Evolutionary conservation across 2,797 vertebrate genomes (phyloP), one percentile per base, ranked within the genome.

Genomic region (Leptatherina wallacei): DNA sequence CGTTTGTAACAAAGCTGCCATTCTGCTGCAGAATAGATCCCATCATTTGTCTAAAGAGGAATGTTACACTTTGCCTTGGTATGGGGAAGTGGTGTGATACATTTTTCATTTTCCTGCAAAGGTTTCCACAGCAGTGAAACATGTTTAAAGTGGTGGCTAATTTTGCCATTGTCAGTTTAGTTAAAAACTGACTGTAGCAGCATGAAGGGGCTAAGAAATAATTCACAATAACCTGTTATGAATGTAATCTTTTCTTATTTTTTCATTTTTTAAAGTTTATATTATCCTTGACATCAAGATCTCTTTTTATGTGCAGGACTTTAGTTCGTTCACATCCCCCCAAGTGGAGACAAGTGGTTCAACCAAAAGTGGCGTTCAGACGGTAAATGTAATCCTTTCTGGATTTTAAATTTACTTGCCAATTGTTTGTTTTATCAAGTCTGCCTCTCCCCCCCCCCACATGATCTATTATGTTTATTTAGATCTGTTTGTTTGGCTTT

Each of bases 221-320:
- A 42, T 71, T 33, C 14, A 10, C 59, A 11, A 42, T 65, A 61
- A 56, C 77, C 20, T 81, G 73, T 72, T 49, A 33, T 68, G 61
- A 80, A 70, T 64, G 75, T 30, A 20, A 32, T 60, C 78, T 60
- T 73, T 44, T 73, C 77, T 61, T 54, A 52, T 38, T 81, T 54
- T 24, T 74, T 30, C 47, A 1, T 80, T 73, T 66, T 29, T 52
- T 35, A n/a, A 82, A 38, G 35, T 49, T 36, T 5, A 38, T 35
- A 68, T 61, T 24, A 35, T 59, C 47, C 24, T 67, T 86, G 67
- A 88, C 54, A 60, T 35, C 30, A 13, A 12, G 3, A 8, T 83
- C 20, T 84, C 7, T 67, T 73, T n/a, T 73, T 64, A 3, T 81
- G 13, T 84, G 67, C 89, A 95, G 94, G 92, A 95, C 69, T 88